Percentiles rank a stretch among this genome's conserved stretches.
These are phyloP conservation scores for Pseudopipra pipra DNA, from an alignment of 2,113 vertebrate species.

Conservation along the genomic window DNA sequence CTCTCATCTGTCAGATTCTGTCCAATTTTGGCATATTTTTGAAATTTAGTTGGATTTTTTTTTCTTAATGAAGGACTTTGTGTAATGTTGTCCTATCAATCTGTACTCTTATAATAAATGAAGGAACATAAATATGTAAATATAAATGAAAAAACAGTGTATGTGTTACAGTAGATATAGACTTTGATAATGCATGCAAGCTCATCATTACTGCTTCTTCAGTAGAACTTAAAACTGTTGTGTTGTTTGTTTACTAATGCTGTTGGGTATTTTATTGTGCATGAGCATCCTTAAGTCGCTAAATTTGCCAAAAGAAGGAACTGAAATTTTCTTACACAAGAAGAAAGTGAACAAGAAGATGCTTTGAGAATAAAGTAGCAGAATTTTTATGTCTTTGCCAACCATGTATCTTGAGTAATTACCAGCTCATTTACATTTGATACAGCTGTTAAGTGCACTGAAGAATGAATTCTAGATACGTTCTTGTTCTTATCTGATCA, in stretches of 20 bases:
- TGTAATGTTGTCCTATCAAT: not conserved
- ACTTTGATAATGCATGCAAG: not conserved
- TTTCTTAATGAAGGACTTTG: not conserved
- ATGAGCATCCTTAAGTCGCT: not conserved
- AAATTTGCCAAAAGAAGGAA: not conserved
- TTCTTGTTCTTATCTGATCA: not conserved
- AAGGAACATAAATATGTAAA: not conserved
- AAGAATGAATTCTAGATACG: not conserved
- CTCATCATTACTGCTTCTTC: not conserved
- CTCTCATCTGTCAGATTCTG: not conserved
- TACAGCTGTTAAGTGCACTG: not conserved
- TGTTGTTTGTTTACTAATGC: not conserved
- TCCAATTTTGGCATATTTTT: not conserved
- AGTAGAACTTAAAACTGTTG: not conserved
- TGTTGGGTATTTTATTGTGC: not conserved
- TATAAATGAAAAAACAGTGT: not conserved
- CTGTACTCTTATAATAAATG: not conserved
- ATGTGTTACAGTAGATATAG: not conserved
- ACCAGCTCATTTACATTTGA: not conserved
- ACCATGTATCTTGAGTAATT: not conserved
- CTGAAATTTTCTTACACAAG: not conserved
- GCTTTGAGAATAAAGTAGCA: not conserved
- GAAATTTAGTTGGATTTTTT: not conserved
- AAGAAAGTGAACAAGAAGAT: not conserved
- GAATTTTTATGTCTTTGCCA: not conserved